Evolutionary conservation across 2,797 vertebrate genomes (phyloP).

Genomic region (Pangasius krempfi): DNA sequence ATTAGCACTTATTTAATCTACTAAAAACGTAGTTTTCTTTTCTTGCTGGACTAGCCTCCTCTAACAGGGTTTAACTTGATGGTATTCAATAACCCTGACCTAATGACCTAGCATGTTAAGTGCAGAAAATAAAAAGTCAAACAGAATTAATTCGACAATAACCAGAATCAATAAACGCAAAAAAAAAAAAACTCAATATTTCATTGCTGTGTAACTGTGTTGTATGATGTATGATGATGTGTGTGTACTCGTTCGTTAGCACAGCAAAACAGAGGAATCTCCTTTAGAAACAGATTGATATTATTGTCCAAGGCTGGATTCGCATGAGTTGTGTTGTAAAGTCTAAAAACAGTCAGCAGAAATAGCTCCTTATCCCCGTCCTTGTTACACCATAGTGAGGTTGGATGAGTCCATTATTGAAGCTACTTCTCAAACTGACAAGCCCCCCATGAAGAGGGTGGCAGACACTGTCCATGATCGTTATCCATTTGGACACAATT

Average conservation of each 20-base stretch:
- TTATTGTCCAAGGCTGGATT: not conserved
- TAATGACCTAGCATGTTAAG: not conserved
- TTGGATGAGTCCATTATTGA: not conserved
- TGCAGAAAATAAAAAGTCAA: not conserved
- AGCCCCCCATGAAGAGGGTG: not conserved
- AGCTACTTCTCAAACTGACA: not conserved
- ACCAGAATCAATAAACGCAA: not conserved
- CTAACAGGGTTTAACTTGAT: not conserved
- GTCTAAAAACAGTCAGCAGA: not conserved
- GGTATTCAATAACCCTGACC: not conserved
- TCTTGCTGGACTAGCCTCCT: not conserved
- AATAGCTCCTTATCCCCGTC: not conserved
- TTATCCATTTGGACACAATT: not conserved
- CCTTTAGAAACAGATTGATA: not conserved
- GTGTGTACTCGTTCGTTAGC: not conserved
- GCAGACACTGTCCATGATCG: not conserved
- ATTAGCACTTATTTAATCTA: not conserved
- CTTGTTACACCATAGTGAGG: not conserved
- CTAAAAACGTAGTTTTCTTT: not conserved
- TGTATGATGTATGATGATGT: not conserved
- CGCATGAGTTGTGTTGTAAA: not conserved
- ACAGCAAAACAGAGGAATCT: not conserved
- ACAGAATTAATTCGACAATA: not conserved
- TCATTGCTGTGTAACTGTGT: not conserved
- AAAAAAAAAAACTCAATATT: not conserved